Evolutionary conservation across 1,140 invertebrate species (phyloP).

Genomic region (Drosophila bocqueti): DNA sequence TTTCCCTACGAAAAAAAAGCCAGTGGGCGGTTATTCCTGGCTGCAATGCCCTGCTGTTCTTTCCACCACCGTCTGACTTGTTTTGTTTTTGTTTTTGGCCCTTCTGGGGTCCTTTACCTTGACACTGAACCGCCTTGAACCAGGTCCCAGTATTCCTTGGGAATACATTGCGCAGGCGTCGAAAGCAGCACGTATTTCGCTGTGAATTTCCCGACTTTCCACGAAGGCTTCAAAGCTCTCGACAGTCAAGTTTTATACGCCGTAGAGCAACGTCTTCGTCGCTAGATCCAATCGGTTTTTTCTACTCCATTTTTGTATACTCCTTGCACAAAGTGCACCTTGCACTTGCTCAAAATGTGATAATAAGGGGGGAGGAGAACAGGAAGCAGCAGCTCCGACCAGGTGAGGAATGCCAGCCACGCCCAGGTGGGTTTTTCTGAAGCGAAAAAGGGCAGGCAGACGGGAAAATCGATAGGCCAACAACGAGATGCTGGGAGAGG

Average conservation of each 20-base stretch:
- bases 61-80: constrained; percentile 1
- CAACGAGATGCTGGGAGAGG: background rate
- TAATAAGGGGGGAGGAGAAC: constrained; percentile 17
- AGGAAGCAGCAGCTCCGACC: constrained; percentile 10
- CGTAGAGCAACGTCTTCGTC: constrained; percentile 30
- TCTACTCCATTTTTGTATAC: constrained; percentile 16
- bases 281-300: constrained; percentile 12
- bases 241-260: constrained; percentile 54
- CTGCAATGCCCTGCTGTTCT: background rate
- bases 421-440: background rate
- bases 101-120: constrained; percentile 59
- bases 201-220: constrained; percentile 22
- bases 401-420: constrained; percentile 41
- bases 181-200: constrained; percentile 25
- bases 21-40: background rate
- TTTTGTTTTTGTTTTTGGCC: constrained; percentile 5
- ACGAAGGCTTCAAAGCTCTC: background rate
- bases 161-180: constrained; percentile 38
- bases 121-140: constrained; percentile 63
- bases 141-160: constrained; percentile 26
- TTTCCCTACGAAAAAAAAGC: background rate
- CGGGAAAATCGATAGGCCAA: constrained; percentile 58
- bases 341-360: constrained; percentile 61
- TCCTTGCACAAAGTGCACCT: constrained; percentile 21
- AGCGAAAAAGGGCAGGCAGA: background rate